A percentile compares a stretch with the other conserved stretches of the same genome.
Conservation (phyloP, 2,113 vertebrate species). For the Lutjanus erythropterus region DNA sequence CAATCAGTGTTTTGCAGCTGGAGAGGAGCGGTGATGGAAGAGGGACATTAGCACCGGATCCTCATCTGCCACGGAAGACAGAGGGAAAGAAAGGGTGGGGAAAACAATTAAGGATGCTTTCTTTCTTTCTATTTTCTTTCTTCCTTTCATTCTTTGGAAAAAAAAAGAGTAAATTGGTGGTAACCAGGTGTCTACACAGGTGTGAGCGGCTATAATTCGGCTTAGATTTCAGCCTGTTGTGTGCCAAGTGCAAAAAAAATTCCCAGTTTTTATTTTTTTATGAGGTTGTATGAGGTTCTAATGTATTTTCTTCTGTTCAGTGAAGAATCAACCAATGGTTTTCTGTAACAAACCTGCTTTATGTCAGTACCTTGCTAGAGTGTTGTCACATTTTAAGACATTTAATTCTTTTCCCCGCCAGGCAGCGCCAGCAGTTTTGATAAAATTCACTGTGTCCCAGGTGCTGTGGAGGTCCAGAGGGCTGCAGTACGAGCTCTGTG, state of each 20-base stretch:
- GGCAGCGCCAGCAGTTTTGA: no score
- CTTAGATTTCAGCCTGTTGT: background rate
- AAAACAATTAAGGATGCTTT: constrained; percentile 59
- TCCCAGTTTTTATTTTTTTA: no score
- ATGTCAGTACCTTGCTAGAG: no score
- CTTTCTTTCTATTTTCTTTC: constrained; percentile 10
- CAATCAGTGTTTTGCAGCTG: constrained; percentile 76
- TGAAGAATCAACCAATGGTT: no score
- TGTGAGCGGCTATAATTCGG: background rate
- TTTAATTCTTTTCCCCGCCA: no score
- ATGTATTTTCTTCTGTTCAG: no score
- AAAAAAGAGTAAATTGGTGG: background rate
- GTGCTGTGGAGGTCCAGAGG: no score
- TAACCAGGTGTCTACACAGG: constrained; percentile 24
- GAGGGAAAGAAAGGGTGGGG: constrained; percentile 44
- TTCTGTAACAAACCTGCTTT: no score
- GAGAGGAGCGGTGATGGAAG: constrained; percentile 75
- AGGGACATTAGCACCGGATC: constrained; percentile 71
- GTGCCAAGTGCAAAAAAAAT: background rate
- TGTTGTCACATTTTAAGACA: no score
- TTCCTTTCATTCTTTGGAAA: background rate
- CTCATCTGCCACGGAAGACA: constrained; percentile 63
- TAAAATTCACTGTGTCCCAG: no score
- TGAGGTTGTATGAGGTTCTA: no score
- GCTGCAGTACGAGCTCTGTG: no score